Base-by-base conservation (phyloP, 2,888 invertebrate genomes). In the Orchestes rusci region DNA sequence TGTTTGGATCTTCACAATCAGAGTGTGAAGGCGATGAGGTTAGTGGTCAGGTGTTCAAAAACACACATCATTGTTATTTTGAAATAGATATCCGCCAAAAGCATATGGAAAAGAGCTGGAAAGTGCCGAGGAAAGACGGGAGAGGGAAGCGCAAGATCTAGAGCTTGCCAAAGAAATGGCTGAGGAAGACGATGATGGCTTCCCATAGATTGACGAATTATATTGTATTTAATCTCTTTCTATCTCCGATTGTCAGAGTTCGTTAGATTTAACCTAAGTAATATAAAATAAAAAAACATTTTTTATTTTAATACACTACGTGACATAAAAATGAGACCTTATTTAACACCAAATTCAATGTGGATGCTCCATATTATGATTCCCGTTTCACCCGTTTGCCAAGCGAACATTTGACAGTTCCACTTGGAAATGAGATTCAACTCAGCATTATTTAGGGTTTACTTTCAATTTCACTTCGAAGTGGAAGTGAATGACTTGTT, bases 141-240 rank as follows among this genome's bases (percentile, higher is more conserved):
- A 96, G 68, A 74, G 95, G 39, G 96, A 97, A 67, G 95, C 96
- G 62, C 95, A 97, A 69, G 99, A 99, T 70, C 73, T 99, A 61
- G 99, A 99, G 68, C 75, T 96, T 59, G 99, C 99, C n/a, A 99
- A 97, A 69, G 97, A 99, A 73, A 94, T 99, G 87, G 96, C 96
- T 4, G 99, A 99, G 65, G 97, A 99, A 66, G 97, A 99, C 69
- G 95, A 96, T 73, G 93, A 93, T 72, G 86, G 86, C 54, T 87
- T 86, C 64, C 74, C 74, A 55, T 74, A 65, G 66, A 59, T 54
- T 42, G 16, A 46, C 51, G 7, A 15, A 15, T 31, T 29, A 16
- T 35, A 16, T 29, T 18, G 19, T 20, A 29, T 32, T 13, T 18
- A 15, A 43, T 17, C 20, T 12, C 18, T 45, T 45, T 33, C 27